These are phyloP conservation scores for Amblyteles armatorius DNA, from an alignment of 2,888 invertebrate species.

Conservation along the genomic window DNA sequence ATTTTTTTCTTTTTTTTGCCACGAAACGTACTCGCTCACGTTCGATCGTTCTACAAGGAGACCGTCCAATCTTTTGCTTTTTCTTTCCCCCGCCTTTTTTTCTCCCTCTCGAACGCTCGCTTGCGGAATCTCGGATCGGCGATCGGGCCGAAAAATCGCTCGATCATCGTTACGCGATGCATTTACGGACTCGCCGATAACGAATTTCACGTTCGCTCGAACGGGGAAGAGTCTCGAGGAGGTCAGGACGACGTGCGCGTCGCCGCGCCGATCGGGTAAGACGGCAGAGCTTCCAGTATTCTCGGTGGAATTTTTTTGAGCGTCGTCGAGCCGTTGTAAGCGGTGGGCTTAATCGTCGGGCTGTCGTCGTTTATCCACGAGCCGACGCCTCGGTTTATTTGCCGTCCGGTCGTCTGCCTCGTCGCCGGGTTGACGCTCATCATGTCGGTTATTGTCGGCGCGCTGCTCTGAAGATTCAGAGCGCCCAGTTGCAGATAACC, in stretches of 20 bases:
- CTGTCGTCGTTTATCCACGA: constrained; percentile 78
- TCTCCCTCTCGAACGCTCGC: neutral
- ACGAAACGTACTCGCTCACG: neutral
- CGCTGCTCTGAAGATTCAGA: constrained; percentile 78
- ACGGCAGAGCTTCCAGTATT: constrained; percentile 81
- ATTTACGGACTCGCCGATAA: neutral
- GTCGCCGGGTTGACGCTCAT: constrained; percentile 67
- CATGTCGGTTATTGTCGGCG: constrained; percentile 71
- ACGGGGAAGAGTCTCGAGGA: constrained; percentile 25
- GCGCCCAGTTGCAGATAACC: constrained; percentile 77
- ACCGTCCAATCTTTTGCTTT: neutral
- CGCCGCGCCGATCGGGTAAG: constrained; percentile 74
- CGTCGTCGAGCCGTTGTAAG: constrained; percentile 60
- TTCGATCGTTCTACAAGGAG: neutral
- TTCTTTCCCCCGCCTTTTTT: neutral
- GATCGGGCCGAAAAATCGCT: neutral
- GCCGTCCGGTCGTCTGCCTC: constrained; percentile 63
- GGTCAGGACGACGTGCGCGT: constrained; percentile 67
- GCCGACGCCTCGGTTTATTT: constrained; percentile 67
- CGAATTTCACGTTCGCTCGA: neutral
- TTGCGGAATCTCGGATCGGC: neutral
- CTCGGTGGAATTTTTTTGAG: constrained; percentile 80
- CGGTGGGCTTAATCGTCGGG: constrained; percentile 33
- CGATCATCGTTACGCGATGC: neutral
- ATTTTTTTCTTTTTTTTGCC: neutral